These are phyloP conservation scores for Junco hyemalis DNA, from an alignment of 2,113 vertebrate species.

Conservation along the genomic window DNA sequence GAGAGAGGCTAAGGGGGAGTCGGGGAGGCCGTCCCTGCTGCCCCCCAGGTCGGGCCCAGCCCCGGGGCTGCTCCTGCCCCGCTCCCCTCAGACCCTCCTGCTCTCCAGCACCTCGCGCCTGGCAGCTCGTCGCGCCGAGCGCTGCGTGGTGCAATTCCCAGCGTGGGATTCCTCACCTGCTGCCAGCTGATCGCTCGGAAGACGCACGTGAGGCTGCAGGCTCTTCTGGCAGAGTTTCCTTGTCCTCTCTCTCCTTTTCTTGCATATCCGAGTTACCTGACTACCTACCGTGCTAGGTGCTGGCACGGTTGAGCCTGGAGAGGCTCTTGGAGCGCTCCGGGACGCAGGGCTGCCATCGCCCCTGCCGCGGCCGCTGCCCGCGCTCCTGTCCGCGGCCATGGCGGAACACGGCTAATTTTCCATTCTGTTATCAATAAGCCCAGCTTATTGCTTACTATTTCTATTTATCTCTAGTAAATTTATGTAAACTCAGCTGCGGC, in stretches of 20 bases:
- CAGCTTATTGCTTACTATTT: neutral
- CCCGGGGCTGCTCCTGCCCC: neutral
- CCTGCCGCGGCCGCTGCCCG: neutral
- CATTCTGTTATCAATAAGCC: neutral
- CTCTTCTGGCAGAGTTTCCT: neutral
- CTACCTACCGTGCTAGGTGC: neutral
- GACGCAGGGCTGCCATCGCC: neutral
- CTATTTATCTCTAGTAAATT: neutral
- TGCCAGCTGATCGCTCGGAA: neutral
- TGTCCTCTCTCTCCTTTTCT: neutral
- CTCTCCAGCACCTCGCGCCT: neutral
- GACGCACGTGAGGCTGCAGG: neutral
- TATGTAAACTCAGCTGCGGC: neutral
- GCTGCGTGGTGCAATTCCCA: neutral
- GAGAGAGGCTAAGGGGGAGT: neutral
- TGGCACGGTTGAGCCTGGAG: neutral
- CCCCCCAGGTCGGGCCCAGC: neutral
- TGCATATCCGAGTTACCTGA: neutral
- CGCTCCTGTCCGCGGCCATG: neutral
- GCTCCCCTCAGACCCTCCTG: neutral
- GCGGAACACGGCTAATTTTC: neutral
- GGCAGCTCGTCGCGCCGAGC: neutral
- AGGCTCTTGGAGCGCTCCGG: neutral
- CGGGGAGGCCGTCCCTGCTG: neutral
- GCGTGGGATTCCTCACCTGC: slow-evolving; percentile 12